Percentiles rank a stretch among this genome's conserved stretches.
These are phyloP conservation scores for Caenorhabditis tropicalis DNA, from an alignment of 1,140 invertebrate species.

Conservation along the genomic window DNA sequence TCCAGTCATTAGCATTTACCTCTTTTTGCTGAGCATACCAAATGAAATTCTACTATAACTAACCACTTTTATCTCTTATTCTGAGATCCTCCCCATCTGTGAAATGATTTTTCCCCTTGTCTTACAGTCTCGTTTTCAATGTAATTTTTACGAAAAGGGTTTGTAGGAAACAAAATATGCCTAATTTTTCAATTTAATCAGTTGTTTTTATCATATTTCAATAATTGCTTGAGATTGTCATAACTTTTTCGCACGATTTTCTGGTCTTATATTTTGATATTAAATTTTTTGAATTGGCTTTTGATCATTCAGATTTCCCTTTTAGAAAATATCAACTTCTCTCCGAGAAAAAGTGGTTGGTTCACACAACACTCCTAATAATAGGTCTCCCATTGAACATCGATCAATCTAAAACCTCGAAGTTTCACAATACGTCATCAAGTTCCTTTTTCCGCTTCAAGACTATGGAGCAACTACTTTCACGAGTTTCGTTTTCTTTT, in stretches of 20 bases:
- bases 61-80: not conserved
- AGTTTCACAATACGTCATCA: not conserved
- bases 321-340: too few species aligned
- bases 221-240: not conserved
- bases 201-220: not conserved
- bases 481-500: not conserved
- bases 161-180: not conserved
- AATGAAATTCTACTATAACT: not conserved
- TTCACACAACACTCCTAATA: not conserved
- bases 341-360: not conserved
- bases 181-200: not conserved
- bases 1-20: conserved; percentile 35
- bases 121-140: not conserved
- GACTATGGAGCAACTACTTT: not conserved
- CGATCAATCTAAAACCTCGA: not conserved
- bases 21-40: conserved; percentile 24
- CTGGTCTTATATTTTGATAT: not conserved
- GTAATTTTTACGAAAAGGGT: not conserved
- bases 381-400: not conserved
- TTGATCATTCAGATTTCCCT: not conserved
- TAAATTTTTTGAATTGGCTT: not conserved
- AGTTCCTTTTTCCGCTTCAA: not conserved
- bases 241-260: not conserved
- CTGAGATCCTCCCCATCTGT: conserved; percentile 32
- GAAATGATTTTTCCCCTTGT: not conserved